phyloP scores from a whole-genome alignment of 2,797 vertebrate genomes.

The Novumbra hubbsi region DNA sequence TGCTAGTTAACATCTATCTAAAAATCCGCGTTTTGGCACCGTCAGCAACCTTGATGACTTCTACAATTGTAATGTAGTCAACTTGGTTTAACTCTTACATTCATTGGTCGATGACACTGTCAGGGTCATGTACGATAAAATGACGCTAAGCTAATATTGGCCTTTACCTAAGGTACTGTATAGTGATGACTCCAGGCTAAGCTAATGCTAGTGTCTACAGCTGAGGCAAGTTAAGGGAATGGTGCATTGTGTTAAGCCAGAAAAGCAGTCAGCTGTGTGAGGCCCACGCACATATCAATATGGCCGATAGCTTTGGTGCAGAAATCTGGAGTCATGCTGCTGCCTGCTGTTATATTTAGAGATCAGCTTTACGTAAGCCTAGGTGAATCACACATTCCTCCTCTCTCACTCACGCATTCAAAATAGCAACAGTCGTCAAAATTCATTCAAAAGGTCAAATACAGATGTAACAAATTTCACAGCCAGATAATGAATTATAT shows the following conservation, averaged over 20 bases:
- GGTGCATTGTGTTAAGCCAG: constrained; percentile 54
- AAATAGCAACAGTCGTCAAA: not conserved
- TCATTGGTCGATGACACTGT: too few species aligned
- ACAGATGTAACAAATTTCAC: constrained; percentile 36
- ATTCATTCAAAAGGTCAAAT: not conserved
- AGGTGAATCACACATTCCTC: constrained; percentile 77
- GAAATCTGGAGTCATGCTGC: constrained; percentile 76
- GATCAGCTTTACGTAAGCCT: constrained; percentile 78
- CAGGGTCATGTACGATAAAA: not conserved
- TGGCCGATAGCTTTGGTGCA: constrained; percentile 74
- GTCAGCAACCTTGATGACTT: too few species aligned
- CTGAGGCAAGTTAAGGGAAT: constrained; percentile 5
- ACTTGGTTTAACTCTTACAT: too few species aligned
- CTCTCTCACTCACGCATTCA: constrained; percentile 50
- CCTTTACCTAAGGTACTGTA: not conserved
- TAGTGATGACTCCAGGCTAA: not conserved
- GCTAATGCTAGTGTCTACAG: constrained; percentile 1
- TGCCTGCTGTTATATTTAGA: constrained; percentile 74
- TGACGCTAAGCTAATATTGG: not conserved
- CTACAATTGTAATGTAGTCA: too few species aligned
- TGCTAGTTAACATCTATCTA: too few species aligned
- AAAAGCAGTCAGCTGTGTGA: constrained; percentile 56
- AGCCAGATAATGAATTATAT: too few species aligned
- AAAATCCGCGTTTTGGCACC: too few species aligned
- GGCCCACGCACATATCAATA: constrained; percentile 76